phyloP scores from a whole-genome alignment of 92 coral and sea anemone genomes.

The Paramuricea clavata region DNA sequence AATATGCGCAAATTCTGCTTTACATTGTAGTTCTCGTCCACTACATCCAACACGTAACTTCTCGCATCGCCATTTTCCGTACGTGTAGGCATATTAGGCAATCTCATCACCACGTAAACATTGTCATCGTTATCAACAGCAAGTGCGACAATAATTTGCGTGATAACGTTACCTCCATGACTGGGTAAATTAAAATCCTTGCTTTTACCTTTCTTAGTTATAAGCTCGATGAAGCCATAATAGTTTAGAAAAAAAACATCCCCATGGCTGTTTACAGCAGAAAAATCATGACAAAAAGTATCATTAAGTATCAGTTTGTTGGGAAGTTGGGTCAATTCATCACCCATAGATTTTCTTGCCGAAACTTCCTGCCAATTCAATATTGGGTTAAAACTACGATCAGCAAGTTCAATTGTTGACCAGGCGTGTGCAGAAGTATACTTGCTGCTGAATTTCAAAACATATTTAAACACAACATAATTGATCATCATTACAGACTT shows the following conservation, averaged over 20 bases:
- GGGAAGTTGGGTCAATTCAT: no score
- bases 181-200: no score
- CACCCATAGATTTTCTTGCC: background rate
- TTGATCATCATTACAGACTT: constrained; percentile 15
- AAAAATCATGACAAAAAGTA: background rate
- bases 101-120: background rate
- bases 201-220: background rate
- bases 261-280: background rate
- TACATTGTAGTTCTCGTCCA: background rate
- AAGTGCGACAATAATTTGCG: background rate
- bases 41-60: background rate
- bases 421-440: background rate
- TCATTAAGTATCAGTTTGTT: background rate
- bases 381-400: no score
- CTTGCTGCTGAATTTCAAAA: background rate
- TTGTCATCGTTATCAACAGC: background rate
- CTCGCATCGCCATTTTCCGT: background rate
- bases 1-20: background rate
- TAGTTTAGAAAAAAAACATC: background rate
- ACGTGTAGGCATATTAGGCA: no score
- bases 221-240: no score
- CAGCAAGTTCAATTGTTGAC: no score
- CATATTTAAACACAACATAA: background rate
- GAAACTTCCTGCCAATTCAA: no score
- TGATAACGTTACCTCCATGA: background rate